These are phyloP conservation scores for Aphelinus certus DNA, from an alignment of 1,140 invertebrate species.

Conservation along the genomic window DNA sequence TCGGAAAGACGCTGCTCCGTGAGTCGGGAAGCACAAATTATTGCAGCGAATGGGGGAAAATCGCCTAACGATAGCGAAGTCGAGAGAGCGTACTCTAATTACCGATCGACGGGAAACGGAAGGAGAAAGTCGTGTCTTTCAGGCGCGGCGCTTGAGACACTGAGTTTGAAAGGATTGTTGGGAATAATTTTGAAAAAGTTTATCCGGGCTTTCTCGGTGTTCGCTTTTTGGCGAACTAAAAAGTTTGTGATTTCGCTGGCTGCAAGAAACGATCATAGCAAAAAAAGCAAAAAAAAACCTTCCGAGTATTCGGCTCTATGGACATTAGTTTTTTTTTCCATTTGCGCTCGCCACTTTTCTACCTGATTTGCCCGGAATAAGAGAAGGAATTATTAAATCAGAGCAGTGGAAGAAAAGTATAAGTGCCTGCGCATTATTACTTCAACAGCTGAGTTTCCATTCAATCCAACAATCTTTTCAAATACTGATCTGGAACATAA, in stretches of 20 bases:
- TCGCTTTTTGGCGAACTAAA: not conserved
- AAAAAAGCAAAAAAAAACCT: no score
- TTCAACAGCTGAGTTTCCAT: no score
- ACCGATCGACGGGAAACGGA: not conserved
- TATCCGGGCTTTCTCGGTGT: slow-evolving; percentile 7
- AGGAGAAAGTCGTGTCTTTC: not conserved
- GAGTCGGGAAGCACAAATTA: no score
- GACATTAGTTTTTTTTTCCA: slow-evolving; percentile 5
- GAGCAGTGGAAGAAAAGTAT: no score
- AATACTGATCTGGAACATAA: no score
- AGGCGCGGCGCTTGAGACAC: no score
- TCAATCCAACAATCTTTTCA: no score
- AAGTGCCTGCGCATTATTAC: no score
- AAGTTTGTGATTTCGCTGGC: not conserved
- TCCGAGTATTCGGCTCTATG: not conserved
- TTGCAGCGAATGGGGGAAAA: not conserved
- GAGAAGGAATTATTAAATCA: no score
- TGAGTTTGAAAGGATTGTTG: not conserved
- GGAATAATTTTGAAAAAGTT: slow-evolving; percentile 31
- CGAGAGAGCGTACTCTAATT: not conserved
- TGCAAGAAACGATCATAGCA: not conserved
- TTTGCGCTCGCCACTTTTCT: not conserved
- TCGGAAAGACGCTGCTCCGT: no score
- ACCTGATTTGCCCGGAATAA: not conserved
- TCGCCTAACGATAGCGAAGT: slow-evolving; percentile 2